Percentiles rank a stretch among this genome's conserved stretches.
These are phyloP conservation scores for Anarhynchus alexandrinus DNA, from an alignment of 2,113 vertebrate species.

Conservation along the genomic window DNA sequence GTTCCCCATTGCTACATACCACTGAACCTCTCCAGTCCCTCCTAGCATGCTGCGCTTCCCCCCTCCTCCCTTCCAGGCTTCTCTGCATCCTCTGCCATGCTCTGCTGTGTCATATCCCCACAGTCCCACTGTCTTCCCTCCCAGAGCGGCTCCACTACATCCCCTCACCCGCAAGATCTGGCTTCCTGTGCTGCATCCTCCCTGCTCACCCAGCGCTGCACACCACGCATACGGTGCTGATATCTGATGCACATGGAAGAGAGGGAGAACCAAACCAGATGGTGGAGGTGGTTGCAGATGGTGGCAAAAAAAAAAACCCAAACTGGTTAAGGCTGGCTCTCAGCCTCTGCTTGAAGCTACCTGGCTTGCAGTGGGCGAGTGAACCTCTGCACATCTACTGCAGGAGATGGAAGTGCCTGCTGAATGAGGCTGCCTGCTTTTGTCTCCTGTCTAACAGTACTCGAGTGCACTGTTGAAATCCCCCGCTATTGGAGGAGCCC, in stretches of 20 bases:
- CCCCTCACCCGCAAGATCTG: background rate
- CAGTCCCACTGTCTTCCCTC: background rate
- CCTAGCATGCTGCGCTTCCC: background rate
- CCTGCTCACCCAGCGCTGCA: background rate
- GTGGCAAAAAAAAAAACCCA: background rate
- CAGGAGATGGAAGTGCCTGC: background rate
- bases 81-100: background rate
- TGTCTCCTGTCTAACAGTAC: background rate
- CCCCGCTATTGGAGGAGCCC: background rate
- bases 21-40: background rate
- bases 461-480: background rate
- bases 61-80: background rate
- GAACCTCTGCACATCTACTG: background rate
- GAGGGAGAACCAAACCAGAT: background rate
- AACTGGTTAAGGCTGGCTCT: background rate
- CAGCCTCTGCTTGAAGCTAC: background rate
- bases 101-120: background rate
- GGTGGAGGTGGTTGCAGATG: background rate
- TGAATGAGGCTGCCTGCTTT: background rate
- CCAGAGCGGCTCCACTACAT: background rate
- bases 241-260: background rate
- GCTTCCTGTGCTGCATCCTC: background rate
- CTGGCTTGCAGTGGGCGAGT: background rate
- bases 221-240: rapidly evolving
- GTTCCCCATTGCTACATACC: background rate